Base-by-base conservation (phyloP, 2,888 invertebrate species). In the Himalopsyche anomala region DNA sequence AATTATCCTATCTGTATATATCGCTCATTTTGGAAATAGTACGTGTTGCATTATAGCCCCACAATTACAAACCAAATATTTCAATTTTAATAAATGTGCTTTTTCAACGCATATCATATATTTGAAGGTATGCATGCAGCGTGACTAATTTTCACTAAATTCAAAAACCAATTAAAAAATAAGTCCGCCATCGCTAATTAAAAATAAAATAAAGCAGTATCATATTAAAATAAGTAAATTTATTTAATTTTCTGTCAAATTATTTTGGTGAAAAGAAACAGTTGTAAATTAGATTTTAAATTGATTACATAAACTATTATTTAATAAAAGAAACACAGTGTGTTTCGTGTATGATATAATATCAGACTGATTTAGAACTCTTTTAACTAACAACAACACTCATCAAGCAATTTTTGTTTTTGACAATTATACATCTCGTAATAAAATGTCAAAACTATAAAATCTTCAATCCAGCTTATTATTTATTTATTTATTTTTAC, bases 231-330 rank as follows among this genome's bases (percentile, higher is more conserved):
- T 74, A 36, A 36, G 15, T 36, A 74, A 74, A 74, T 74, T 36
- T 74, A 74, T 74, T 74, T 36, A 28, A 74, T 19, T 74, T 69
- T 28, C 74, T 74, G 74, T 74, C 74, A 74, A 74, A 74, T 74
- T 74, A 74, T 74, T 74, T 74, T 74, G 74, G 74, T 74, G 74
- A 74, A 74, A 74, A 74, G 74, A 19, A 74, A 12, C 36, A 6
- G 74, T 36, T 74, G 28, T 74, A 74, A 36, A 74, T 74, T 38
- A 74, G 36, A 74, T 36, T 74, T 12, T 74, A 74, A 74, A 74
- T 36, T 38, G 36, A 74, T 74, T 74, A 74, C 38, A 74, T 74
- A 74, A 74, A 74, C 38, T 62, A 36, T 74, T 15, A 36, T 74
- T 74, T 74, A 38, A 36, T 38, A 36, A 74, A 74, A 38, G n/a